phyloP scores from a whole-genome alignment of 2,113 vertebrate genomes.

The Hippocampus abdominalis region DNA sequence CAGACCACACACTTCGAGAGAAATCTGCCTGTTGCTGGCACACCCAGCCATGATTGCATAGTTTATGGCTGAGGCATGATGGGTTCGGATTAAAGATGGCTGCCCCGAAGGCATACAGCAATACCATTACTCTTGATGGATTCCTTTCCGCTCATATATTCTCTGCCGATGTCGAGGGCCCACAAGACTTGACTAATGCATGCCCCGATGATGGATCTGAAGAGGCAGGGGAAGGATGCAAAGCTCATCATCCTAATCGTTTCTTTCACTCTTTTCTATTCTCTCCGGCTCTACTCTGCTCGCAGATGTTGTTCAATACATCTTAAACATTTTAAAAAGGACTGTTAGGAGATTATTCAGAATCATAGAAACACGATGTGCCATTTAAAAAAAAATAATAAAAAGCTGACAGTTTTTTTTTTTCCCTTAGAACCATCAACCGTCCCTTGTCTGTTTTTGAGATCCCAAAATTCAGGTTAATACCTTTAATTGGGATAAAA shows the following conservation, averaged over 20 bases:
- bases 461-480: no score
- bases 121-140: constrained; percentile 77
- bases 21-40: constrained; percentile 50
- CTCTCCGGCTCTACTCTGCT: neutral
- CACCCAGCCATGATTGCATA: constrained; percentile 64
- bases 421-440: no score
- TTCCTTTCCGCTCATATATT: constrained; percentile 75
- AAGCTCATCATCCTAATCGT: constrained; percentile 23
- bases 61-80: constrained; percentile 67
- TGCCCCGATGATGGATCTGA: constrained; percentile 69
- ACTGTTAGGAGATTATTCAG: neutral
- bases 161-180: constrained; percentile 67
- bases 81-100: constrained; percentile 74
- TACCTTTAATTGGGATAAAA: no score
- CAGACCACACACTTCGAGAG: constrained; percentile 52
- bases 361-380: no score
- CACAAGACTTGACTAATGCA: constrained; percentile 79
- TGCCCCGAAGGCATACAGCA: constrained; percentile 74
- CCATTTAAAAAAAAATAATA: no score
- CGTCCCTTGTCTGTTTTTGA: no score
- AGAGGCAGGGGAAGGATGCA: constrained; percentile 48
- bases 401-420: neutral
- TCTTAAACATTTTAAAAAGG: neutral
- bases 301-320: neutral
- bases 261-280: constrained; percentile 23